Evolutionary conservation across 2,797 vertebrate species (phyloP).

Genomic region (Ceryle rudis): DNA sequence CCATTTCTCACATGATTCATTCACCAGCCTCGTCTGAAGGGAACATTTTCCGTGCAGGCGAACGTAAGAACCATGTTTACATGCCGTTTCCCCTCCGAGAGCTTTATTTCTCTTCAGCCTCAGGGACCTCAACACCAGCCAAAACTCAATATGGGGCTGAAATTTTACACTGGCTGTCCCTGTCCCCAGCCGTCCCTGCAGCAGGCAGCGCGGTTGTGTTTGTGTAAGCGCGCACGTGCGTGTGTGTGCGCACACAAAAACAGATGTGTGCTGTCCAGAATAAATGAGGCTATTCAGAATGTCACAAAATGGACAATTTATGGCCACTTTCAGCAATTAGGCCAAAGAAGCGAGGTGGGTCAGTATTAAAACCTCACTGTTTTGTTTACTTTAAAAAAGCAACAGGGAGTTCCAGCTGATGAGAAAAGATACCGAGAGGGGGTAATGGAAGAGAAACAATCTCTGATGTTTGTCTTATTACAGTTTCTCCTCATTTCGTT

Average conservation of each 20-base stretch:
- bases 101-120: constrained; percentile 63
- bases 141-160: constrained; percentile 66
- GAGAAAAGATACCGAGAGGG: constrained; percentile 28
- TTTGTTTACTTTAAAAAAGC: constrained; percentile 60
- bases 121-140: constrained; percentile 46
- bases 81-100: constrained; percentile 29
- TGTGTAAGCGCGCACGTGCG: not conserved
- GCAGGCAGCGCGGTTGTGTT: not conserved
- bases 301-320: constrained; percentile 72
- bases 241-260: not conserved
- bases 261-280: constrained; percentile 70
- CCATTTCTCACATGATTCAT: not conserved
- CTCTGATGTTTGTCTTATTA: constrained; percentile 50
- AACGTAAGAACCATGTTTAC: constrained; percentile 16
- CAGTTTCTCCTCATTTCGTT: constrained; percentile 8
- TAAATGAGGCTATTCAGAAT: constrained; percentile 64
- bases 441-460: constrained; percentile 74
- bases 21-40: not conserved
- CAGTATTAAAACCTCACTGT: constrained; percentile 31
- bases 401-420: constrained; percentile 62
- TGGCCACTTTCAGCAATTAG: constrained; percentile 61
- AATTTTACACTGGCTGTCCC: constrained; percentile 10
- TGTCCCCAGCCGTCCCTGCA: not conserved
- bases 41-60: constrained; percentile 21
- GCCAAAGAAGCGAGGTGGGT: constrained; percentile 37